phyloP scores from a whole-genome alignment of 2,888 invertebrate genomes.

The Gonocerus acuteangulatus region DNA sequence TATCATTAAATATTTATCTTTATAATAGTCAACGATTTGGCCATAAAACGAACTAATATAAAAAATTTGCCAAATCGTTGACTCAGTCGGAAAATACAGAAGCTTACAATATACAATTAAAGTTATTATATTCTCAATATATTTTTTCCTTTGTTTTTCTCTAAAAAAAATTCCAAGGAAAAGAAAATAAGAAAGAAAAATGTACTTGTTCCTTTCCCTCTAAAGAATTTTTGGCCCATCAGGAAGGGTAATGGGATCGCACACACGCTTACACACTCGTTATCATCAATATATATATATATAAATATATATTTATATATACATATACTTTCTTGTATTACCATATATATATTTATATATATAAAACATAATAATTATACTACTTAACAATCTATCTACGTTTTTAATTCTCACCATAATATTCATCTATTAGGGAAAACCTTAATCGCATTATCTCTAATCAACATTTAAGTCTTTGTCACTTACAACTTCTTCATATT shows the following conservation, averaged over 20 bases:
- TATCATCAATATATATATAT: conserved; percentile 20
- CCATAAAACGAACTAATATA: conserved; percentile 15
- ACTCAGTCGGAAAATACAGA: conserved; percentile 29
- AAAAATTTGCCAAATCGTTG: conserved; percentile 1
- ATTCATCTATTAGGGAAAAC: conserved; percentile 15
- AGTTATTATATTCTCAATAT: conserved; percentile 8
- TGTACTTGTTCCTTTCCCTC: conserved; percentile 12
- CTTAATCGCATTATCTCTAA: neutral
- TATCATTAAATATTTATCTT: conserved; percentile 12
- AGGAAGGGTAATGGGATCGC: conserved; percentile 24
- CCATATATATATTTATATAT: conserved; percentile 5
- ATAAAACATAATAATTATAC: conserved; percentile 13
- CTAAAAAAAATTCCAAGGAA: conserved; percentile 1
- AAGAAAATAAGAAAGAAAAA: conserved; percentile 13
- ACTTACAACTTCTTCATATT: too few species aligned
- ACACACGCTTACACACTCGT: conserved; percentile 23
- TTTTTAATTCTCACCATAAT: conserved; percentile 12
- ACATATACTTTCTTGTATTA: neutral
- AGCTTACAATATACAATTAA: conserved; percentile 30
- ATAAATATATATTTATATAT: conserved; percentile 12
- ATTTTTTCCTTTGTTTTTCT: too few species aligned
- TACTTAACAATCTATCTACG: conserved; percentile 13
- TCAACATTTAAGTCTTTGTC: conserved; percentile 3
- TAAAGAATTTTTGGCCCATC: conserved; percentile 22
- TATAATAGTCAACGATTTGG: conserved; percentile 8